Percentiles rank a stretch among this genome's conserved stretches.
phyloP scores from a whole-genome alignment of 1,140 invertebrate species.

The Brachionus sp. region DNA sequence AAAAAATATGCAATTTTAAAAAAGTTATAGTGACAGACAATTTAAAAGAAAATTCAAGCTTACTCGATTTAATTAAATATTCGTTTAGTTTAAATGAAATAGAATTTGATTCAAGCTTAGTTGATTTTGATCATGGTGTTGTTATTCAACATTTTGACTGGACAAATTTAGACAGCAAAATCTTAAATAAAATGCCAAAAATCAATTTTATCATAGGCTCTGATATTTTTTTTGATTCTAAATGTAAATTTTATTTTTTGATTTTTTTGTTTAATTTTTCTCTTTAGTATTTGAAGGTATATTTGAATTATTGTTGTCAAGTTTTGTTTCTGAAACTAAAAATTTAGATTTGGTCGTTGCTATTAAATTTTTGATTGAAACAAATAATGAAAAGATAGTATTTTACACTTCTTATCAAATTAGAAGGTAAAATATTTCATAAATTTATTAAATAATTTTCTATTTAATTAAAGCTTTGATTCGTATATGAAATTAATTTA shows the following conservation, averaged over 20 bases:
- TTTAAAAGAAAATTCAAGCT: background rate
- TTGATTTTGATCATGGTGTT: background rate
- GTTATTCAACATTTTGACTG: conserved; percentile 7
- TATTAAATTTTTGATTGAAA: background rate
- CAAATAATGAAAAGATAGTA: background rate
- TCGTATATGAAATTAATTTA: background rate
- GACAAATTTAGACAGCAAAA: background rate
- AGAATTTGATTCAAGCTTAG: background rate
- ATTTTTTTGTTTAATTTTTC: background rate
- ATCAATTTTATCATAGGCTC: conserved; percentile 15
- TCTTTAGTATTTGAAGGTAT: conserved; percentile 15
- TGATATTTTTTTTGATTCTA: conserved; percentile 15
- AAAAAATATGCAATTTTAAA: background rate
- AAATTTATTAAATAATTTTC: background rate
- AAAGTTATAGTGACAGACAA: conserved; percentile 5
- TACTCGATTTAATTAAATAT: background rate
- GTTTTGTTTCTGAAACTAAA: background rate
- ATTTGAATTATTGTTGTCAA: background rate
- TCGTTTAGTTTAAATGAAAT: background rate
- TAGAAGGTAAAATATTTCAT: conserved; percentile 13
- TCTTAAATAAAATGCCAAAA: background rate
- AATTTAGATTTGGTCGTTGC: background rate
- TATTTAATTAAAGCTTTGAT: background rate
- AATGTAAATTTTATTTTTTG: background rate
- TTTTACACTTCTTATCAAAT: conserved; percentile 23